Percentiles rank a stretch among this genome's conserved stretches.
These are phyloP conservation scores for Dufourea novaeangliae DNA, from an alignment of 1,140 invertebrate species.

Conservation along the genomic window DNA sequence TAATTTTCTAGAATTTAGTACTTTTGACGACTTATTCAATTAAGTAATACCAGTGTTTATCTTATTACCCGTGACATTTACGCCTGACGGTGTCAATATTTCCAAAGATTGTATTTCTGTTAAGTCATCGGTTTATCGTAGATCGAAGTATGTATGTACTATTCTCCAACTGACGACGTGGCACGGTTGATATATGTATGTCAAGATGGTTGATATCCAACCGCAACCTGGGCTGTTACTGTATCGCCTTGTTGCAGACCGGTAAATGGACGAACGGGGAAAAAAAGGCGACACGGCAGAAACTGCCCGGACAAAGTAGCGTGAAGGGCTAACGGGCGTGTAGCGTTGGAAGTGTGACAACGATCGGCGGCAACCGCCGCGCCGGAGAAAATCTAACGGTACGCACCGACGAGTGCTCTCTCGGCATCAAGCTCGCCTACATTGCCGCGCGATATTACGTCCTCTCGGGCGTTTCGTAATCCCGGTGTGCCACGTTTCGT, in stretches of 20 bases:
- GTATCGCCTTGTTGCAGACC: not conserved
- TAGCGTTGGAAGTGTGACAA: slow-evolving; percentile 69
- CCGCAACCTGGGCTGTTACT: not conserved
- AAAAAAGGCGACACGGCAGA: not conserved
- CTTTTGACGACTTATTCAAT: too few species aligned
- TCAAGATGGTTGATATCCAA: slow-evolving; percentile 1
- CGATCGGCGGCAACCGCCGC: slow-evolving; percentile 35
- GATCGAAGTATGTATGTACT: too few species aligned
- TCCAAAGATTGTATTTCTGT: too few species aligned
- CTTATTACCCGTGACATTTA: too few species aligned
- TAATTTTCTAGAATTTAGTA: too few species aligned
- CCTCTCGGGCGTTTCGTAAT: slow-evolving; percentile 76
- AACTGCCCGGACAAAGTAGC: not conserved
- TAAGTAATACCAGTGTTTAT: too few species aligned
- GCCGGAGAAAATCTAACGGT: slow-evolving; percentile 78
- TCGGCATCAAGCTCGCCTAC: slow-evolving; percentile 67
- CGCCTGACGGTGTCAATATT: too few species aligned
- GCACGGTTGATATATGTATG: too few species aligned
- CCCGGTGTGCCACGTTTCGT: slow-evolving; percentile 71
- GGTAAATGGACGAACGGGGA: not conserved
- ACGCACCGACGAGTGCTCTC: slow-evolving; percentile 47
- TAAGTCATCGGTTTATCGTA: too few species aligned
- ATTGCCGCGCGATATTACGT: slow-evolving; percentile 75
- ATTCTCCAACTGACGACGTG: too few species aligned
- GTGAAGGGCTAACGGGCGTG: slow-evolving; percentile 42